Conservation (phyloP, 2,113 vertebrate species). For the Seriola rivoliana region DNA sequence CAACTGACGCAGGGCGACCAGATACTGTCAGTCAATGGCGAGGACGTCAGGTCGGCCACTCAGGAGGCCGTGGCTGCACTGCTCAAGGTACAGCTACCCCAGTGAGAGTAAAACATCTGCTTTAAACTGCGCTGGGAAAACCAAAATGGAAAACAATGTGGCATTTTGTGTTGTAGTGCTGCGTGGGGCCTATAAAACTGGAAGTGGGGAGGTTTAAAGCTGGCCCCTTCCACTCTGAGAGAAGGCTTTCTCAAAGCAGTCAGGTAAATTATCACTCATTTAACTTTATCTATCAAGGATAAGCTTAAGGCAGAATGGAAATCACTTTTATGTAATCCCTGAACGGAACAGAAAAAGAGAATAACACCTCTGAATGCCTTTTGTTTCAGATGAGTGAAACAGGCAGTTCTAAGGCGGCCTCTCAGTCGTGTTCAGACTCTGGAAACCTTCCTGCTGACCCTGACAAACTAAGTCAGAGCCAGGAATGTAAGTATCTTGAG, state of each 20-base stretch:
- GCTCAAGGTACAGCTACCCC: slow-evolving; percentile 87
- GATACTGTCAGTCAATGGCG: slow-evolving; percentile 93
- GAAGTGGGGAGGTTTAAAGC: slow-evolving; percentile 95
- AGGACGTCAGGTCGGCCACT: slow-evolving; percentile 92
- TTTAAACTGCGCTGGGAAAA: not conserved
- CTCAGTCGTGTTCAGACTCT: slow-evolving; percentile 79
- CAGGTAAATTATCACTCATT: slow-evolving; percentile 84
- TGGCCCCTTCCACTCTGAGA: slow-evolving; percentile 93
- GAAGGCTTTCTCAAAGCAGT: slow-evolving; percentile 92
- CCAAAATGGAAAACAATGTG: not conserved
- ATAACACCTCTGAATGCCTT: not conserved
- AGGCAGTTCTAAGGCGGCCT: slow-evolving; percentile 79
- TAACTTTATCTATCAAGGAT: not conserved
- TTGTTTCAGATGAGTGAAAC: slow-evolving; percentile 88
- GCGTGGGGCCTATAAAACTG: slow-evolving; percentile 91
- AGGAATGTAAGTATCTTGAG: slow-evolving; percentile 82
- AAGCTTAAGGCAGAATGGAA: not conserved
- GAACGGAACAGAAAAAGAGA: not conserved
- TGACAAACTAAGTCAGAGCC: slow-evolving; percentile 83
- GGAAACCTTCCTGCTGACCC: slow-evolving; percentile 78
- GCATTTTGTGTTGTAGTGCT: slow-evolving; percentile 85
- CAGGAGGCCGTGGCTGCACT: slow-evolving; percentile 95
- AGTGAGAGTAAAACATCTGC: not conserved
- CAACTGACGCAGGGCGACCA: slow-evolving; percentile 95
- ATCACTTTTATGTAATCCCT: not conserved